These are phyloP conservation scores for Acronicta aceris DNA, from an alignment of 2,888 invertebrate genomes.

Conservation along the genomic window DNA sequence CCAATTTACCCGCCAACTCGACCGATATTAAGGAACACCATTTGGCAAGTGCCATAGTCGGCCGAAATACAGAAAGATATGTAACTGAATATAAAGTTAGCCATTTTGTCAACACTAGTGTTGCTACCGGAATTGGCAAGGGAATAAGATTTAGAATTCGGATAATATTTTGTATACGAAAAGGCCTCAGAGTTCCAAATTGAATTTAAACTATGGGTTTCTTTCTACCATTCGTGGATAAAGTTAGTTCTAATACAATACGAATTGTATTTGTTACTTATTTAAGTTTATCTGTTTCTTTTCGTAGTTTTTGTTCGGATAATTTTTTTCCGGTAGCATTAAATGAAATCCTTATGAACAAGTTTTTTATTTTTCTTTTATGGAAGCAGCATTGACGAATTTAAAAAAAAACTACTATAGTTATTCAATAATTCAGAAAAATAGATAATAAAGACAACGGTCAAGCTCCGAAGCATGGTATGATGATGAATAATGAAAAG, in stretches of 20 bases:
- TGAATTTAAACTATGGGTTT: constrained; percentile 69
- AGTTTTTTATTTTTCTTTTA: not conserved
- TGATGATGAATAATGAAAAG: no score
- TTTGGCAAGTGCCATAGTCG: constrained; percentile 79
- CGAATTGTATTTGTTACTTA: constrained; percentile 62
- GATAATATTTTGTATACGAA: constrained; percentile 71
- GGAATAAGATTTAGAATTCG: constrained; percentile 70
- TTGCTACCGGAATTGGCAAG: constrained; percentile 67
- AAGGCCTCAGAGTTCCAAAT: constrained; percentile 66
- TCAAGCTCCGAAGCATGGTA: no score
- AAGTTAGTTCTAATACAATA: constrained; percentile 64
- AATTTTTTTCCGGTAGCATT: constrained; percentile 7
- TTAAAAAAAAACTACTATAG: no score
- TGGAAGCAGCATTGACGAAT: no score
- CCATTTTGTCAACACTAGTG: constrained; percentile 69
- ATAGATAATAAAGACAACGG: no score
- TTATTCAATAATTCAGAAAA: no score
- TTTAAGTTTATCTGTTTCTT: constrained; percentile 64
- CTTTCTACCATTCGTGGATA: constrained; percentile 58
- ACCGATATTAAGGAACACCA: constrained; percentile 80
- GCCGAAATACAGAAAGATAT: constrained; percentile 67
- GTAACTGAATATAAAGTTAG: constrained; percentile 71
- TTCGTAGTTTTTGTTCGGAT: constrained; percentile 39
- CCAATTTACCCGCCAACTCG: constrained; percentile 74
- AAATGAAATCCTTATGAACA: constrained; percentile 2